These are phyloP conservation scores for Adineta ricciae DNA, from an alignment of 2,888 invertebrate species.

Conservation along the genomic window DNA sequence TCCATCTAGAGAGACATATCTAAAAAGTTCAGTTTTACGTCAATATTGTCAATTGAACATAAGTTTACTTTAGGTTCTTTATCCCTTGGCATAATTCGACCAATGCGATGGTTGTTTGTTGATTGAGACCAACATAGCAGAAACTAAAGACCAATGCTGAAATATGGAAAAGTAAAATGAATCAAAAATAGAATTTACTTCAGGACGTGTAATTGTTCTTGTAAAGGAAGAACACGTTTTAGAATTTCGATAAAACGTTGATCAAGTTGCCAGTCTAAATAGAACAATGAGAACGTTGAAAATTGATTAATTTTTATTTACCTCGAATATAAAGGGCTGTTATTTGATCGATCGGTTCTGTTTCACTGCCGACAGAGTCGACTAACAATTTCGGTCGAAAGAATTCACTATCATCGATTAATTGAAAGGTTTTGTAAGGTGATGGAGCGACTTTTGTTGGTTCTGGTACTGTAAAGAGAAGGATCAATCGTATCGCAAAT, in stretches of 20 bases:
- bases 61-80: slow-evolving; percentile 41
- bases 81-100: slow-evolving; percentile 43
- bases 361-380: not conserved
- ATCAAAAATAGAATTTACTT: slow-evolving; percentile 15
- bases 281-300: not conserved
- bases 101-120: slow-evolving; percentile 40
- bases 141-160: slow-evolving; percentile 37
- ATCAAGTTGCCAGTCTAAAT: slow-evolving; percentile 33
- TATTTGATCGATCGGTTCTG: not conserved
- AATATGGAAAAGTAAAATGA: slow-evolving; percentile 2
- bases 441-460: not conserved
- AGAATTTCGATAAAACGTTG: slow-evolving; percentile 26
- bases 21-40: not conserved
- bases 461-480: not conserved
- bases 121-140: slow-evolving; percentile 45
- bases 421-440: not conserved
- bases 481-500: not conserved
- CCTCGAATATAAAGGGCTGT: slow-evolving; percentile 3
- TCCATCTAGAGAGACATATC: slow-evolving; percentile 24
- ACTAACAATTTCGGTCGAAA: not conserved
- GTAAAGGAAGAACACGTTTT: slow-evolving; percentile 23
- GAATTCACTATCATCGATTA: not conserved
- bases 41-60: not conserved
- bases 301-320: too few species aligned
- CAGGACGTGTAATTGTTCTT: slow-evolving; percentile 29